Evolutionary conservation across 2,797 vertebrate species (phyloP), one percentile per base, ranked within the genome.

Genomic region (Esox masquinongy): DNA sequence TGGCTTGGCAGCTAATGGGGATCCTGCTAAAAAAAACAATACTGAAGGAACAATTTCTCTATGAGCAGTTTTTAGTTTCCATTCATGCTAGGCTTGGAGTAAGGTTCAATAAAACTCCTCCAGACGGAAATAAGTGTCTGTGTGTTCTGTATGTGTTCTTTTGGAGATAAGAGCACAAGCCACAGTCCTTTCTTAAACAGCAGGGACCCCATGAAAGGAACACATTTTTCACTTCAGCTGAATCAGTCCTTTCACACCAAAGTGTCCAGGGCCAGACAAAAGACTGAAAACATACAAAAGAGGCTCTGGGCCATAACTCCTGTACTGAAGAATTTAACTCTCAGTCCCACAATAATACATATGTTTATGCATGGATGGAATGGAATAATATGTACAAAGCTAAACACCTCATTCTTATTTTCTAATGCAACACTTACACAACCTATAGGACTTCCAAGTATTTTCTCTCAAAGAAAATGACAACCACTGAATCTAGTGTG

Each of bases 211-310:
- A 82, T 89, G 88, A 90, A 90, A 86, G 84, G 83, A 77, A 76
- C 39, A 74, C 89, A 91, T 92, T 92, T 86, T 88, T 91, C 85
- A 86, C 85, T 17, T 16, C 2, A 43, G 75, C 75, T 50, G 43
- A 29, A 56, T 59, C 69, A 29, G 76, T 80, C 88, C 78, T 82
- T 88, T 91, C 82, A 86, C 84, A 88, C 90, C 84, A 91, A 88
- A 90, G 86, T 78, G 70, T 14, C 77, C 81, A 0, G 29, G 51
- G 26, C 74, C 15, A 79, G 79, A 93, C 88, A 91, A 92, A 90
- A 88, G 86, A 56, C 80, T 73, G 73, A 69, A 73, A 9, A 70
- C 51, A 50, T 77, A 89, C 87, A 90, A 88, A 88, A 83, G 72
- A 87, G 81, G 73, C 80, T 56, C 74, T 64, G 79, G n/a, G 79